A percentile compares a stretch with the other conserved stretches of the same genome.
Evolutionary conservation across 2,888 invertebrate genomes (phyloP).

Genomic region (Ophioninae sp.): DNA sequence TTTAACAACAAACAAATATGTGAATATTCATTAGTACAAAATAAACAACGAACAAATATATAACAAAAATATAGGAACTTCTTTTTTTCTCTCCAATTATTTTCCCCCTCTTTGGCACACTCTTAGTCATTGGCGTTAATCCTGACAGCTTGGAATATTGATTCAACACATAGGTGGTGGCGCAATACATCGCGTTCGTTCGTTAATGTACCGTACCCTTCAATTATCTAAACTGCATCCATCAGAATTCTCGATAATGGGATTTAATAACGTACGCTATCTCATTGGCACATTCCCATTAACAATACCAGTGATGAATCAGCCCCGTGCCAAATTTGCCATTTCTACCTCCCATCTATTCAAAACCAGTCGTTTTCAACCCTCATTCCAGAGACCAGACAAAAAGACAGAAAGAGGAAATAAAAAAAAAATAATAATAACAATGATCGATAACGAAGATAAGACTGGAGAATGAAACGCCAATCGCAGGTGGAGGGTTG

Average conservation of each 20-base stretch:
- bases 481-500: not conserved
- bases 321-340: not conserved
- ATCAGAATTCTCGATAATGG: not conserved
- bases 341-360: not conserved
- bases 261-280: conserved; percentile 24
- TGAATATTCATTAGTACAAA: too few relatives aligned
- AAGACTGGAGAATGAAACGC: not conserved
- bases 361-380: not conserved
- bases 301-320: not conserved
- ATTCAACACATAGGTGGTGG: not conserved
- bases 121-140: too few relatives aligned
- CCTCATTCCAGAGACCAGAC: not conserved
- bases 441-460: not conserved
- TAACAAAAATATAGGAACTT: too few relatives aligned
- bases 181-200: not conserved
- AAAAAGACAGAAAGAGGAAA: not conserved
- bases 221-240: not conserved
- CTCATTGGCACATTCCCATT: conserved; percentile 3
- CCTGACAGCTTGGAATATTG: not conserved
- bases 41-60: too few relatives aligned
- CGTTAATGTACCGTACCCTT: conserved; percentile 1
- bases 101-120: too few relatives aligned
- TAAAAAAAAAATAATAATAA: not conserved
- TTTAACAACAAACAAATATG: too few relatives aligned
- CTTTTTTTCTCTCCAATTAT: too few relatives aligned